Base-by-base conservation (phyloP, 2,888 invertebrate genomes). In the Graphium colonna region DNA sequence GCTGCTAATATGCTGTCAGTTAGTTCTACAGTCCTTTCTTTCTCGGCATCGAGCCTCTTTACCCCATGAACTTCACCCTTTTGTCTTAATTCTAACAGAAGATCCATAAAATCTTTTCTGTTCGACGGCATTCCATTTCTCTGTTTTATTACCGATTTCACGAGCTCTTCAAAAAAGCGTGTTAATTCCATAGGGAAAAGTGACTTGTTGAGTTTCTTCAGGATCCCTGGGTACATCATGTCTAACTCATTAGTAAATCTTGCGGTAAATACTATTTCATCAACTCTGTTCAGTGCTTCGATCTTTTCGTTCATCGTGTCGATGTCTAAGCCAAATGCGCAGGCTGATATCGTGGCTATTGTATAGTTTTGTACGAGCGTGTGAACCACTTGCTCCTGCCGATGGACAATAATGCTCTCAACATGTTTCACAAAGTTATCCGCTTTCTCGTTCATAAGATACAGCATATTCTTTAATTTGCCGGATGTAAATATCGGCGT, bases 391-490 rank as follows among this genome's bases (percentile, higher is more conserved):
- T 67, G 67, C 45, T 75, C 73, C 0, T 43, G 18, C 8, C 62
- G 33, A 1, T 59, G 53, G 0, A 57, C 40, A 5, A 58, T 52
- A 31, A 67, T 13, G 0, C 48, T 47, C 0, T 59, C 55, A 0
- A 78, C 9, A 40, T 71, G 63, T 0, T 72, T 53, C 0, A 70
- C 16, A 38, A 76, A 75, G 3, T 60, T 55, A 7, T 80, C 67
- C 15, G 63, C 70, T 1, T 69, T 64, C 18, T 75, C 72, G 18
- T 55, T 55, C 13, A 82, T 57, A 13, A 81, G 49, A 56, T 72
- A 60, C 21, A 76, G 63, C 80, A 82, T 81, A 28, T 73, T 75
- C n/a, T n/a, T 80, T n/a, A 80, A 57, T 62, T 82, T 82, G 1
- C 75, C 73, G 0, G 79, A 67, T 1, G 78, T 77, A n/a, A n/a